These are phyloP conservation scores for Oscheius onirici DNA, from an alignment of 2,888 invertebrate genomes.

Conservation along the genomic window DNA sequence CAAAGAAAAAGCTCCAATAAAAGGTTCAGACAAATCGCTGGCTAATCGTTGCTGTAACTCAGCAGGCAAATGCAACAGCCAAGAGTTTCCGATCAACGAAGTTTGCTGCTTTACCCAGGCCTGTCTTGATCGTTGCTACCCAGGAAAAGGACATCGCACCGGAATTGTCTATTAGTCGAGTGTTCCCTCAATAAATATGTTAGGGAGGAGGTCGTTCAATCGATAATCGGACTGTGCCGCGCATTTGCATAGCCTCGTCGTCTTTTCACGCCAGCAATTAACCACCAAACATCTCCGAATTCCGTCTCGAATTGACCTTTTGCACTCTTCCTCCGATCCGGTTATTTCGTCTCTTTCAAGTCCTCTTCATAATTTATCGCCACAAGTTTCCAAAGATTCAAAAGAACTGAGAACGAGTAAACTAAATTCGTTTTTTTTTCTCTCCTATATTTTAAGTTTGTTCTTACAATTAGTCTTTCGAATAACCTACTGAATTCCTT, in stretches of 20 bases:
- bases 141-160: conserved; percentile 60
- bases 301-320: neutral
- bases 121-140: conserved; percentile 65
- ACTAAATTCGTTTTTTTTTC: too few relatives aligned
- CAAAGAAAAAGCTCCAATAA: neutral
- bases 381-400: neutral
- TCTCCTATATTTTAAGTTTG: too few relatives aligned
- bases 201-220: conserved; percentile 15
- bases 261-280: conserved; percentile 7
- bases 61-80: conserved; percentile 30
- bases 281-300: neutral
- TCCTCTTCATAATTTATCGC: neutral
- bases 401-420: too few relatives aligned
- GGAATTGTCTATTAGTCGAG: conserved; percentile 56
- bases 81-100: conserved; percentile 34
- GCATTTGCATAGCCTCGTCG: conserved; percentile 26
- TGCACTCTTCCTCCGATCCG: neutral
- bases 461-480: too few relatives aligned
- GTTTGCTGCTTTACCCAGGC: conserved; percentile 65
- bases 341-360: neutral
- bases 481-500: too few relatives aligned
- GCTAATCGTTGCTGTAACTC: conserved; percentile 26
- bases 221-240: conserved; percentile 20
- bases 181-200: conserved; percentile 6
- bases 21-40: neutral